Base-by-base conservation (phyloP, 2,113 vertebrate species). In the Sorex araneus region DNA sequence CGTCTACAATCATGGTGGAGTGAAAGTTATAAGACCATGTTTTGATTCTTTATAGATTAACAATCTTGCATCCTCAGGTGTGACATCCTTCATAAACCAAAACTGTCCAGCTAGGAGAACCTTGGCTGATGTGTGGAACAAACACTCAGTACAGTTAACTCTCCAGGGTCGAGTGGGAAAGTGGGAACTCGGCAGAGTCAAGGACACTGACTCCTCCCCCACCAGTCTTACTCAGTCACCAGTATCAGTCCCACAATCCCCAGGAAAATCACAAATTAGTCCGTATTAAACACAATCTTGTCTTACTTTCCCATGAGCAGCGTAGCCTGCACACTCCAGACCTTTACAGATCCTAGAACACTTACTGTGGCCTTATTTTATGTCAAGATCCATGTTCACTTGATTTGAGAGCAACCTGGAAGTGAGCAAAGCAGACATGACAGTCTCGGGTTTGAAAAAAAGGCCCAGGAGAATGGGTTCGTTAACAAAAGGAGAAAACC, bases 41-140 rank as follows among this genome's bases (percentile, higher is more conserved):
- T 92, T 82, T 82, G 57, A 66, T 75, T 75, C 16, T 85, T 82
- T 67, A 66, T 69, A 23, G 79, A 76, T n/a, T 23, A 93, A 93
- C 77, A 18, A n/a, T 54, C 79, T 43, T 50, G 11, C 21, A 60
- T 23, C 9, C n/a, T 70, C 30, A 28, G 18, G 30, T 27, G 25
- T 0, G 15, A 23, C n/a, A 3, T 57, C 18, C n/a, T n/a, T 82
- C 80, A 73, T 67, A 92, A 74, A 78, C 34, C 30, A 71, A 63
- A 36, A 32, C 32, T 90, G 15, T 16, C 25, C 40, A 90, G 21
- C 28, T 27, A 66, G 27, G 8, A 16, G 36, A 45, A 15, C n/a
- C 25, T 34, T 32, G 28, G 60, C 30, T 19, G n/a, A 18, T 7
- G 84, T 63, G 77, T 25, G 63, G 13, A 30, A 63, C 85, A 32